phyloP scores from a whole-genome alignment of 2,888 invertebrate genomes.

The Hofmannophila pseudospretella region DNA sequence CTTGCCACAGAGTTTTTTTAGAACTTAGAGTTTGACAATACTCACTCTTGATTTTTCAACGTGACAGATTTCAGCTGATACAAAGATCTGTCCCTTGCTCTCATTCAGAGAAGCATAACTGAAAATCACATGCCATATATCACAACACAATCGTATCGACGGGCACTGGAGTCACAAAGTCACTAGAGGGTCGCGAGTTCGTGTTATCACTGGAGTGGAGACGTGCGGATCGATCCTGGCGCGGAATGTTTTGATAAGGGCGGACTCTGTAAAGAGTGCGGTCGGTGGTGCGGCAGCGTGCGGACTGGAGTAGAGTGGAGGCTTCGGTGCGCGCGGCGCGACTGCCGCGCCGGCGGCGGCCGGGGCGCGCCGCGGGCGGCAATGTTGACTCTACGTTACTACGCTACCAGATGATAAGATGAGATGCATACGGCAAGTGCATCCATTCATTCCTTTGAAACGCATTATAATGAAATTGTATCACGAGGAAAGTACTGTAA shows the following conservation, averaged over 20 bases:
- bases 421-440: slow-evolving; percentile 36
- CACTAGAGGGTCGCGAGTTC: slow-evolving; percentile 40
- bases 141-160: slow-evolving; percentile 33
- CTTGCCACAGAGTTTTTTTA: background rate
- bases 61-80: slow-evolving; percentile 1
- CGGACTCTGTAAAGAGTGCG: slow-evolving; percentile 10
- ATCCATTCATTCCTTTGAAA: slow-evolving; percentile 51
- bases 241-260: slow-evolving; percentile 58
- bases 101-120: slow-evolving; percentile 19
- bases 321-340: slow-evolving; percentile 59
- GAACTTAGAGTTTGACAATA: background rate
- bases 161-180: slow-evolving; percentile 54
- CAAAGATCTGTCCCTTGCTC: slow-evolving; percentile 13
- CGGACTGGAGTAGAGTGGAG: slow-evolving; percentile 35
- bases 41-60: slow-evolving; percentile 5
- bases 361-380: slow-evolving; percentile 12
- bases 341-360: slow-evolving; percentile 35
- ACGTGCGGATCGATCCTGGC: slow-evolving; percentile 68
- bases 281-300: slow-evolving; percentile 11
- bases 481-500: too few relatives aligned
- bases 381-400: slow-evolving; percentile 5
- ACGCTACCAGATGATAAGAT: slow-evolving; percentile 28
- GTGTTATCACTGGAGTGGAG: slow-evolving; percentile 52
- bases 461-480: background rate
- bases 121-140: slow-evolving; percentile 33